Evolutionary conservation across 2,888 invertebrate genomes (phyloP).

Genomic region (Frankliniella intonsa): DNA sequence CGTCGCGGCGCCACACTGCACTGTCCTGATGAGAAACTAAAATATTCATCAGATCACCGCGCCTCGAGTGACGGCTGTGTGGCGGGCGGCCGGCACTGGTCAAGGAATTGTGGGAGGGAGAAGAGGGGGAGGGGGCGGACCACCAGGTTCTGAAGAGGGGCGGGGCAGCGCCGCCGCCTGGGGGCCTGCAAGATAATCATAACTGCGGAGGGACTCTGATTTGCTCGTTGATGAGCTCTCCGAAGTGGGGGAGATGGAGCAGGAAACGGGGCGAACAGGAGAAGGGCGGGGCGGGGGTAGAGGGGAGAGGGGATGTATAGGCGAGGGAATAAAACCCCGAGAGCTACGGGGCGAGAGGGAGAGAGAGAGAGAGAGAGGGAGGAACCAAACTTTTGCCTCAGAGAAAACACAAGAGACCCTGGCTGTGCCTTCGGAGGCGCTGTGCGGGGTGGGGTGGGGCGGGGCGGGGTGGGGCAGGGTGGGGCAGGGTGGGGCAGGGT

Average conservation of each 20-base stretch:
- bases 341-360: not conserved
- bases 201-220: not conserved
- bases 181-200: not conserved
- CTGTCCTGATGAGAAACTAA: too few relatives aligned
- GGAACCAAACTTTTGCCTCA: not conserved
- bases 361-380: not conserved
- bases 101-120: too few relatives aligned
- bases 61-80: too few relatives aligned
- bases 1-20: too few relatives aligned
- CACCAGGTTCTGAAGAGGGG: not conserved
- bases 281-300: not conserved
- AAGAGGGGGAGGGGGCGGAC: not conserved
- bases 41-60: too few relatives aligned
- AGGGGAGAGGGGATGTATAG: not conserved
- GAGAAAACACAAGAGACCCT: constrained; percentile 6
- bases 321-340: not conserved
- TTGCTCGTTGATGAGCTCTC: not conserved
- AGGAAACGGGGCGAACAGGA: not conserved
- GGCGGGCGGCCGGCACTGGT: too few relatives aligned
- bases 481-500: not conserved
- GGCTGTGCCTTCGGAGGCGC: not conserved
- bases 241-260: not conserved
- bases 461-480: not conserved
- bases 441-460: not conserved
- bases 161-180: not conserved